A percentile compares a stretch with the other conserved stretches of the same genome.
Evolutionary conservation across 2,797 vertebrate species (phyloP).

Genomic region (Taenioides sp.): DNA sequence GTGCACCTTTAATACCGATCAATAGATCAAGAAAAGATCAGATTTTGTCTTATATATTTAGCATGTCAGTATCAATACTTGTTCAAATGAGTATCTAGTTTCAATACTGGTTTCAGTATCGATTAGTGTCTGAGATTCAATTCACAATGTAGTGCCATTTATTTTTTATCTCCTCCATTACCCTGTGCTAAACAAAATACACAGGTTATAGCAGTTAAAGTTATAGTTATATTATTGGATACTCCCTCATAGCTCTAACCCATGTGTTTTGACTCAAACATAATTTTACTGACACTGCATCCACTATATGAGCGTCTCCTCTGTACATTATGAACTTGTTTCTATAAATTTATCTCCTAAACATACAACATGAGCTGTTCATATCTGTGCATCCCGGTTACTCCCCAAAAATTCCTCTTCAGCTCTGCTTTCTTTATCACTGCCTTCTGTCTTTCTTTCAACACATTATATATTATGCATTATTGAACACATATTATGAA

Average conservation of each 20-base stretch:
- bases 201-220: no score
- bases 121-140: no score
- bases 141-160: no score
- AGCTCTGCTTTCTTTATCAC: not conserved
- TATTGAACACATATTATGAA: not conserved
- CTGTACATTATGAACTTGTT: not conserved
- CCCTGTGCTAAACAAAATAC: no score
- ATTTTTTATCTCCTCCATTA: no score
- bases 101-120: no score
- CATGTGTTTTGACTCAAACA: not conserved
- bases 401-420: not conserved
- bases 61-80: no score
- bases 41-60: no score
- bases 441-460: not conserved
- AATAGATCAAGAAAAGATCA: no score
- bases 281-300: not conserved
- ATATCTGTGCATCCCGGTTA: not conserved
- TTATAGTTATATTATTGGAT: no score
- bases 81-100: no score
- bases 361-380: not conserved
- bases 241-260: not conserved
- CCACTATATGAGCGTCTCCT: not conserved
- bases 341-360: not conserved
- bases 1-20: no score
- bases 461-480: not conserved